Base-by-base conservation (phyloP, 2,888 invertebrate species). In the Myopa testacea region DNA sequence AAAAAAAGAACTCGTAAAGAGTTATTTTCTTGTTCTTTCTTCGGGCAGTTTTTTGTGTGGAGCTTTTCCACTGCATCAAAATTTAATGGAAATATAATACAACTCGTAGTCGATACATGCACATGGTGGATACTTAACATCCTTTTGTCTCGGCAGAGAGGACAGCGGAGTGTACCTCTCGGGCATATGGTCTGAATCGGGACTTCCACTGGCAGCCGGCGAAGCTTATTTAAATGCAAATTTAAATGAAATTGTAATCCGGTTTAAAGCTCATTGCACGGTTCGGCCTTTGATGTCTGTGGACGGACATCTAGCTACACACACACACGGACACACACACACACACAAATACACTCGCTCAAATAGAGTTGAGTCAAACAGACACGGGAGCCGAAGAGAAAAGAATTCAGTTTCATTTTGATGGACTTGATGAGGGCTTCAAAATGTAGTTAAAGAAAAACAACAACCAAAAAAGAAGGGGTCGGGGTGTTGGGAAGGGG, bases 201-300 rank as follows among this genome's bases (percentile, higher is more conserved):
- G 26, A n/a, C 7, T 63, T 63, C 12, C 8, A 62, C 62, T 63
- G 26, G 65, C 63, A 40, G 74, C 52, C 52, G 50, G 34, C 19
- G 60, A 58, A 65, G 81, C 85, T 87, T 85, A 87, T 87, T 87
- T 87, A 86, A 86, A 87, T 87, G 87, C 84, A 87, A 87, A 87
- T 87, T 87, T 86, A 87, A 87, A 87, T 87, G 86, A 86, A 87
- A 86, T 86, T 87, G 86, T 86, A 86, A 87, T 87, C 84, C 86
- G 81, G 82, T 87, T 87, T 86, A 85, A 87, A 84, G 77, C 78
- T 78, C 75, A 80, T 78, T 70, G 76, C 50, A 71, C 76, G 45
- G 50, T 75, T 68, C 16, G 58, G 68, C 75, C 75, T 75, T 75
- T 75, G 75, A 75, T 80, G 77, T 78, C 67, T 79, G 78, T 74